phyloP scores from a whole-genome alignment of 2,888 invertebrate species.

The Aelia acuminata region DNA sequence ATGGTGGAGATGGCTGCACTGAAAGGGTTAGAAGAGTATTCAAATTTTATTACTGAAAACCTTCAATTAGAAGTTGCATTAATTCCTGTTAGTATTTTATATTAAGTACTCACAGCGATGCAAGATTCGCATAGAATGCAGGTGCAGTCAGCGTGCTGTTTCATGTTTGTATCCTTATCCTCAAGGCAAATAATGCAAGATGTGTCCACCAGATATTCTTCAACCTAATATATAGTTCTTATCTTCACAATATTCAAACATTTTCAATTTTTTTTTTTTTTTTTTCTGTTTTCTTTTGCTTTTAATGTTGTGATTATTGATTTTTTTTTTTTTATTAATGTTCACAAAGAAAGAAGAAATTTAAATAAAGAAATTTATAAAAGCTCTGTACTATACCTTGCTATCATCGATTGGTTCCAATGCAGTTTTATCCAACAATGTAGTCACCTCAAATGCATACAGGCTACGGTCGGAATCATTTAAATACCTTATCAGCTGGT shows the following conservation, averaged over 20 bases:
- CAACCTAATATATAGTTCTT: conserved; percentile 66
- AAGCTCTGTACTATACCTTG: conserved; percentile 62
- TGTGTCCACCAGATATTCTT: conserved; percentile 67
- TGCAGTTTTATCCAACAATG: conserved; percentile 55
- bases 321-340: conserved; percentile 5
- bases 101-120: conserved; percentile 71
- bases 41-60: conserved; percentile 3
- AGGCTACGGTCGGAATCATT: conserved; percentile 72
- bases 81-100: conserved; percentile 55
- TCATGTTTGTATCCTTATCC: conserved; percentile 73
- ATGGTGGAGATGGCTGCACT: background rate
- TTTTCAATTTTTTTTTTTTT: conserved; percentile 53
- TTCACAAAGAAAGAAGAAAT: conserved; percentile 9
- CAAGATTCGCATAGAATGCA: conserved; percentile 75
- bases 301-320: background rate
- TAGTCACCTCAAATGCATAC: conserved; percentile 68
- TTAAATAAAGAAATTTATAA: conserved; percentile 49
- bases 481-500: conserved; percentile 72
- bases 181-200: conserved; percentile 76
- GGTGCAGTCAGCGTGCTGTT: conserved; percentile 73
- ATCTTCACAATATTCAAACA: conserved; percentile 58
- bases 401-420: conserved; percentile 57
- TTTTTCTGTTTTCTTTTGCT: conserved; percentile 31
- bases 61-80: background rate
- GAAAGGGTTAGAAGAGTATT: background rate